Evolutionary conservation across 2,888 invertebrate genomes (phyloP).

Genomic region (Gymnocheta viridis): DNA sequence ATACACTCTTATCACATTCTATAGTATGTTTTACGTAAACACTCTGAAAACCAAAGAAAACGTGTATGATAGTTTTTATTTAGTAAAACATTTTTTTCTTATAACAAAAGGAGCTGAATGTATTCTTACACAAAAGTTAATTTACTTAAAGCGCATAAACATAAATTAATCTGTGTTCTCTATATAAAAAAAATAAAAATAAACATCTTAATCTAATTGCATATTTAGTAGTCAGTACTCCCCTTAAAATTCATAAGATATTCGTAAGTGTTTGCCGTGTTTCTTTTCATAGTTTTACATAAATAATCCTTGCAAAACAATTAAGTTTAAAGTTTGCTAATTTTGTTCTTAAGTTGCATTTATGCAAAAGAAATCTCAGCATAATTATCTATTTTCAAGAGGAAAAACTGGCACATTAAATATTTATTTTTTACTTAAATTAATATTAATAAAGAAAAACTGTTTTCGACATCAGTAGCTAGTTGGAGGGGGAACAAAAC

Average conservation of each 20-base stretch:
- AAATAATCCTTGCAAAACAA: constrained; percentile 46
- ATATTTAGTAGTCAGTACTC: not conserved
- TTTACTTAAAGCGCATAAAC: constrained; percentile 11
- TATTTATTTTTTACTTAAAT: constrained; percentile 13
- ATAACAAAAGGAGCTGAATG: too few species aligned
- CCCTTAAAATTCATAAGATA: not conserved
- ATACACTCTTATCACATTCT: too few species aligned
- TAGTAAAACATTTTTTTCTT: too few species aligned
- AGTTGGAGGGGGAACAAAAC: not conserved
- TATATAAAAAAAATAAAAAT: not conserved
- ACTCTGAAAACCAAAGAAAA: too few species aligned
- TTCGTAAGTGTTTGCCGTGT: not conserved
- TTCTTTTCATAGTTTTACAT: constrained; percentile 4
- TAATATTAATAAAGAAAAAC: constrained; percentile 35
- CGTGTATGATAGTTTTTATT: too few species aligned
- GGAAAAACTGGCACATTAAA: constrained; percentile 33
- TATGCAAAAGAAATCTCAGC: constrained; percentile 42
- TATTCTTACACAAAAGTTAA: too few species aligned
- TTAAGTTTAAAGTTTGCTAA: constrained; percentile 46
- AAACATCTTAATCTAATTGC: constrained; percentile 24
- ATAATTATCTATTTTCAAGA: constrained; percentile 39
- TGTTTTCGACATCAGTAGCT: constrained; percentile 8
- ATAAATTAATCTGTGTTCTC: too few species aligned
- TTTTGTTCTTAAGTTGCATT: constrained; percentile 40
- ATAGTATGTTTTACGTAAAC: too few species aligned